Evolutionary conservation across 2,797 vertebrate species (phyloP), one percentile per base, ranked within the genome.

Genomic region (Jordanella pulchra): DNA sequence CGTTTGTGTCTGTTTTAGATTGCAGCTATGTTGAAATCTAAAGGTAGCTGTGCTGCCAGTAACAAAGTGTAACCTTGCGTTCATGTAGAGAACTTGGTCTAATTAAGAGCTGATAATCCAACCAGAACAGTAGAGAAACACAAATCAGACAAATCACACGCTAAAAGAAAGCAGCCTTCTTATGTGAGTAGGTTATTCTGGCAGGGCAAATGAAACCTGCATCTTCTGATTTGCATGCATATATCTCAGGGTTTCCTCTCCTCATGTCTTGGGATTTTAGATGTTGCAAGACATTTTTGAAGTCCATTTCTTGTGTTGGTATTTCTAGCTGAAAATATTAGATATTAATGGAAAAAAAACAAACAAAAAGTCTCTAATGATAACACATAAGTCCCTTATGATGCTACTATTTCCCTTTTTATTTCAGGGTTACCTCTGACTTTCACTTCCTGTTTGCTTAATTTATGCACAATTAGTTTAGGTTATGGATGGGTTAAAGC

Each of bases 1-100:
- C 11, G 4, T 74, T 65, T 81, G 58, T 73, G 7, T 63, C 39
- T 53, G 51, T 47, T 42, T 23, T 11, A 1, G 67, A 72, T 18
- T 13, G 23, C 67, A 32, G 53, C 47, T 35, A 4, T 54, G 45
- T 28, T 10, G 35, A 69, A 4, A 44, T 53, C 23, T 39, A 27
- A 55, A 77, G 27, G 13, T 47, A 11, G 55, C 1, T 7, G 3
- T 21, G 11, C 13, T 11, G 4, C 27, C n/a, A 11, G 2, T 28
- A 39, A 18, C 35, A 23, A 35, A 60, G 18, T 32, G 23, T 10
- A 4, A 17, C 15, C 7, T 58, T 39, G 32, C 4, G 11, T 51
- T n/a, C 23, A 51, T n/a, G 7, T n/a, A 11, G 50, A 18, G 18
- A 17, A 50, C 23, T n/a, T n/a, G 50, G 21, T 11, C 50, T 51